phyloP scores from a whole-genome alignment of 2,113 vertebrate species.

The Ailurus styani region DNA sequence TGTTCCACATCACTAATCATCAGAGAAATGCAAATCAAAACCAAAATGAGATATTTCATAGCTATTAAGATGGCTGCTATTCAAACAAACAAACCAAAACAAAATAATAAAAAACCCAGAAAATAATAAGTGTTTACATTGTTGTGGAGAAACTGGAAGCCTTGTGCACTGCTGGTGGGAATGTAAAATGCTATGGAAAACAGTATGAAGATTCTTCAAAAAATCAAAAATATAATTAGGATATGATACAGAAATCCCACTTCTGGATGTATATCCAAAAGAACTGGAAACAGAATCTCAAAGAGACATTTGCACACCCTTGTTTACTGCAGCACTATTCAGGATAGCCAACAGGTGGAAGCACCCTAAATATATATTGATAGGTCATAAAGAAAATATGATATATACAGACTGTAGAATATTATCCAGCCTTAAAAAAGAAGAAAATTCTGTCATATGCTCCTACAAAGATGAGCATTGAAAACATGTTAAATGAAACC shows the following conservation, averaged over 20 bases:
- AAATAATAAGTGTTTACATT: neutral
- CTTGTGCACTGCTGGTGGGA: neutral
- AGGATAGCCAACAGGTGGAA: neutral
- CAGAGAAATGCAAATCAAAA: neutral
- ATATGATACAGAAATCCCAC: neutral
- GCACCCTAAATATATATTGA: neutral
- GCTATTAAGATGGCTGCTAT: neutral
- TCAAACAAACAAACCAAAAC: neutral
- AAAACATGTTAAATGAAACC: neutral
- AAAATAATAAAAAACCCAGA: neutral
- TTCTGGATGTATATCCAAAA: neutral
- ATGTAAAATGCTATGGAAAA: neutral
- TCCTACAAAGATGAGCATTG: neutral
- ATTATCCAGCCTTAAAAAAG: neutral
- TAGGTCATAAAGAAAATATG: neutral
- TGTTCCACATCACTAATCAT: neutral
- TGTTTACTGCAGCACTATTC: neutral
- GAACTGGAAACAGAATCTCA: neutral
- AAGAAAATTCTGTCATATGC: neutral
- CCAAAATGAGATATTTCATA: neutral
- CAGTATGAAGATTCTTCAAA: neutral
- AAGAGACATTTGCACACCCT: neutral
- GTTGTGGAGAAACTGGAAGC: neutral
- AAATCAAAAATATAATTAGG: neutral
- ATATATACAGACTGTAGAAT: neutral